Evolutionary conservation across 1,140 invertebrate species (phyloP).

Genomic region (Daktulosphaira vitifoliae): DNA sequence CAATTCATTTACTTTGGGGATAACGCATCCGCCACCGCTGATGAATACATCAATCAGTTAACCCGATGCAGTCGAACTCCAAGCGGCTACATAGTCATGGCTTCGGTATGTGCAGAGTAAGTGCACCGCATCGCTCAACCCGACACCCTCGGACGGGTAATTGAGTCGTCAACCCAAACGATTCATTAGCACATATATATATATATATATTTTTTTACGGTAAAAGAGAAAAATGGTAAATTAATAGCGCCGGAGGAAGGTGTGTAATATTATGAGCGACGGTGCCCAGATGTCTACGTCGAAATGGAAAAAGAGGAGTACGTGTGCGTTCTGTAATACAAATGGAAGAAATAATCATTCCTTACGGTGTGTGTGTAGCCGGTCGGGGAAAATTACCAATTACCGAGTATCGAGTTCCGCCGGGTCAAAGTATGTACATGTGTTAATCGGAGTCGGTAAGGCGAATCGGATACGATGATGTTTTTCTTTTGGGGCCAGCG

Average conservation of each 20-base stretch:
- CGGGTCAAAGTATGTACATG: no score
- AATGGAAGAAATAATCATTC: no score
- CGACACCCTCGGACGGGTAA: constrained; percentile 12
- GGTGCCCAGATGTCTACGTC: constrained; percentile 12
- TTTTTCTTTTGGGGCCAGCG: neutral
- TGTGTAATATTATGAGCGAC: neutral
- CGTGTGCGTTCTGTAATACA: no score
- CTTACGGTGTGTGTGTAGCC: no score
- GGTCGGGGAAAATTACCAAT: neutral
- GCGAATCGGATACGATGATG: neutral
- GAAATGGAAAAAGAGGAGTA: no score
- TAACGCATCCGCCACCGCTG: constrained; percentile 9
- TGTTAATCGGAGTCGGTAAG: no score
- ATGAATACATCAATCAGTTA: constrained; percentile 27
- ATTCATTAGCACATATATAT: neutral
- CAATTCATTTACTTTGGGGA: neutral
- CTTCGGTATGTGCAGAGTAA: neutral
- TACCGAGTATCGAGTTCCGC: no score
- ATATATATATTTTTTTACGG: no score
- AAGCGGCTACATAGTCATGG: neutral
- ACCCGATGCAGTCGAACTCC: neutral
- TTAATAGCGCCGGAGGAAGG: no score
- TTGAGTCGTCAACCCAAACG: constrained; percentile 27
- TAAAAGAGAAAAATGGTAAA: no score
- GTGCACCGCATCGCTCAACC: neutral